A percentile compares a stretch with the other conserved stretches of the same genome.
Evolutionary conservation across 2,113 vertebrate species (phyloP).

Genomic region (Oxyura jamaicensis): DNA sequence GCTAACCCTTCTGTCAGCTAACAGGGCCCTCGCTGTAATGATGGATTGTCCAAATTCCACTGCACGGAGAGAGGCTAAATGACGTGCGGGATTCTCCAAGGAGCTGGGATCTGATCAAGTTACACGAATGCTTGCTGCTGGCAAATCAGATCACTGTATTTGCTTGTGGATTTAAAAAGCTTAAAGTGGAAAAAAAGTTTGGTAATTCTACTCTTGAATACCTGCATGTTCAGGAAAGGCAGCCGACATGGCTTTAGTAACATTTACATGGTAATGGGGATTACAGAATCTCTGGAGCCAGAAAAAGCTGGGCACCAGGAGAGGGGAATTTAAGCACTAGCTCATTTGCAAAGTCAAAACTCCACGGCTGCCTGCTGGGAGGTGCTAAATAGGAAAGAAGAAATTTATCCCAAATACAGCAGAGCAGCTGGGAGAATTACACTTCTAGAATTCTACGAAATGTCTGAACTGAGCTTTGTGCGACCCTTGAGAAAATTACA

Average conservation of each 20-base stretch:
- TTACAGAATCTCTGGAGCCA: not conserved
- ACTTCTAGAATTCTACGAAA: not conserved
- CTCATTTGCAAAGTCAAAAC: not conserved
- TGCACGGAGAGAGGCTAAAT: constrained; percentile 9
- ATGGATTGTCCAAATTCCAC: constrained; percentile 62
- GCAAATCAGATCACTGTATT: constrained; percentile 27
- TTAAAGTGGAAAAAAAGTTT: not conserved
- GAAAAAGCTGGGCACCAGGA: not conserved
- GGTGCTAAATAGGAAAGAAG: not conserved
- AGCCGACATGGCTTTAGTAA: not conserved
- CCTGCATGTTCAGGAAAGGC: not conserved
- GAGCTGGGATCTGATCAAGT: constrained; percentile 36
- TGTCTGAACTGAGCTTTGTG: not conserved
- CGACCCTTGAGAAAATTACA: not conserved
- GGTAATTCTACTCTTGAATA: constrained; percentile 33
- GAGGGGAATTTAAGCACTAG: not conserved
- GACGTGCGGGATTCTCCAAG: constrained; percentile 30
- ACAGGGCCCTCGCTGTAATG: constrained; percentile 39
- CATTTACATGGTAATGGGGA: not conserved
- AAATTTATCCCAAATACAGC: not conserved
- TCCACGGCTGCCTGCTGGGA: not conserved
- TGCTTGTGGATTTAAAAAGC: not conserved
- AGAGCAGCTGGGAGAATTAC: not conserved
- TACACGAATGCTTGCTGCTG: constrained; percentile 7
- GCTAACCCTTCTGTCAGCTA: constrained; percentile 68